phyloP scores from a whole-genome alignment of 2,113 vertebrate species.

The Dipodomys merriami region DNA sequence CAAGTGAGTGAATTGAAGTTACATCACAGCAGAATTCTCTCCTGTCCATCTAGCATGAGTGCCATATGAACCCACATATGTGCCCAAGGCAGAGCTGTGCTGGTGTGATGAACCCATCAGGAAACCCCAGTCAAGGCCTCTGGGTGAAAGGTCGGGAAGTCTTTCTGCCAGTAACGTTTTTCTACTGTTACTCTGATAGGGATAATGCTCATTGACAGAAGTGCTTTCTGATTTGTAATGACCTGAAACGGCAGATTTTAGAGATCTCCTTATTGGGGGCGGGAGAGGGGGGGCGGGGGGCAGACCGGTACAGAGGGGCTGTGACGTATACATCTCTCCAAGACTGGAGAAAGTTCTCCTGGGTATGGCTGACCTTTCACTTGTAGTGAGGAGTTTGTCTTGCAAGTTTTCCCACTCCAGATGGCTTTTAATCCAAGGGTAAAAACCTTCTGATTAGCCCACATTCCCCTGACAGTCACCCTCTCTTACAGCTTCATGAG shows the following conservation, averaged over 20 bases:
- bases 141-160: background rate
- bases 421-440: slow-evolving; percentile 74
- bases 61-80: background rate
- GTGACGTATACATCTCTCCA: background rate
- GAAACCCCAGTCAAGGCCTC: background rate
- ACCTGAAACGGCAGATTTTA: background rate
- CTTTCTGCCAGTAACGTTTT: background rate
- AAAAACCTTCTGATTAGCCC: slow-evolving; percentile 61
- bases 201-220: background rate
- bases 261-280: background rate
- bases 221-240: background rate
- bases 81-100: background rate
- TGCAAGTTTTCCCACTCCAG: slow-evolving; percentile 63
- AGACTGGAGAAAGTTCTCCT: background rate
- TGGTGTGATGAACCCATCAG: background rate
- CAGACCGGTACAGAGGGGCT: background rate
- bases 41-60: background rate
- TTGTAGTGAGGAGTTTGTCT: slow-evolving; percentile 52
- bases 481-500: slow-evolving; percentile 34
- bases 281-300: too few species aligned
- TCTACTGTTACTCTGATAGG: background rate
- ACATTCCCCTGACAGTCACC: slow-evolving; percentile 27
- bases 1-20: background rate
- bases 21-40: background rate
- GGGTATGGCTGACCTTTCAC: slow-evolving; percentile 50